Conservation (phyloP, 2,113 vertebrate genomes). For the Channa maculata region DNA sequence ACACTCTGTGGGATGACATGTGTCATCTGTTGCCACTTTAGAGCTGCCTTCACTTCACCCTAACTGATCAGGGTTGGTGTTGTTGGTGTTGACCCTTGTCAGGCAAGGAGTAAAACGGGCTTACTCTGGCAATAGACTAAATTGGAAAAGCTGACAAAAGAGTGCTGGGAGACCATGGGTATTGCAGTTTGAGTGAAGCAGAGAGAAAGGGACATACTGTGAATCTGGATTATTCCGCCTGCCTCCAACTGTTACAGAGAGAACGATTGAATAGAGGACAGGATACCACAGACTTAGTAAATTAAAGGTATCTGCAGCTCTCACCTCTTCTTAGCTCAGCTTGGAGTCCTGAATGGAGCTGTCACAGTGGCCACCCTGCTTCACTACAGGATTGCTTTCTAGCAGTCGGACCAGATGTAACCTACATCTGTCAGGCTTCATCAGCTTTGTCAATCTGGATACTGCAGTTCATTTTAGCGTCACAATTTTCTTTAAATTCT, state of each 20-base stretch:
- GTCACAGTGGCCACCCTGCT: slow-evolving; percentile 54
- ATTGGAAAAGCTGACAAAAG: slow-evolving; percentile 41
- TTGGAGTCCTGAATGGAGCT: slow-evolving; percentile 46
- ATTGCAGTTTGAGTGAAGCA: slow-evolving; percentile 37
- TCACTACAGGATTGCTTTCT: slow-evolving; percentile 50
- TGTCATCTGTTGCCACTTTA: slow-evolving; percentile 57
- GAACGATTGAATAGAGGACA: slow-evolving; percentile 41
- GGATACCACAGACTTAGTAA: slow-evolving; percentile 57
- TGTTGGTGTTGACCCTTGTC: slow-evolving; percentile 59
- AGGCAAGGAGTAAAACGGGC: not conserved
- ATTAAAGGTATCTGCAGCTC: slow-evolving; percentile 61
- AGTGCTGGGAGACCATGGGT: slow-evolving; percentile 35
- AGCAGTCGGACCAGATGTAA: slow-evolving; percentile 71
- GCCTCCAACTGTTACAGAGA: slow-evolving; percentile 28
- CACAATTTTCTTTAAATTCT: slow-evolving; percentile 21
- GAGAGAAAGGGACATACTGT: slow-evolving; percentile 21
- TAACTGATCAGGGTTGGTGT: slow-evolving; percentile 60
- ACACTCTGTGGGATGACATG: slow-evolving; percentile 55
- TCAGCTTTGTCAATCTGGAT: slow-evolving; percentile 66
- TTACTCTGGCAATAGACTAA: slow-evolving; percentile 54
- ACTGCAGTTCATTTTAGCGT: slow-evolving; percentile 46
- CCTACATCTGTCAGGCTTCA: slow-evolving; percentile 79
- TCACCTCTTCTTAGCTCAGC: slow-evolving; percentile 34
- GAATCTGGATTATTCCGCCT: slow-evolving; percentile 32
- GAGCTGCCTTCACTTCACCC: slow-evolving; percentile 50